phyloP scores from a whole-genome alignment of 1,140 invertebrate species.

The Bombus difficillimus region DNA sequence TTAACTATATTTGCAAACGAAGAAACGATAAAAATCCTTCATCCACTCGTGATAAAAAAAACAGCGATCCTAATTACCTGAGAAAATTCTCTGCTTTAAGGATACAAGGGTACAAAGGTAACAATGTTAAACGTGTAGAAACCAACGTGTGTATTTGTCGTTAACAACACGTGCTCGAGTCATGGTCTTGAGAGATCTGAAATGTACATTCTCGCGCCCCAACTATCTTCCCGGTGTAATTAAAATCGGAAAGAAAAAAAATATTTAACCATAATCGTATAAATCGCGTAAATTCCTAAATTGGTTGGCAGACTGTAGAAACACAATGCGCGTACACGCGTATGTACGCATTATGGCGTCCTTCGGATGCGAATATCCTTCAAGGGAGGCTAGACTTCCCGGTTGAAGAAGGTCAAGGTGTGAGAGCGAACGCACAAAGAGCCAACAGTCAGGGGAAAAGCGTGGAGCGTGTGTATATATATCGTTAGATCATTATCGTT shows the following conservation, averaged over 20 bases:
- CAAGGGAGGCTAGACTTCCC: conserved; percentile 61
- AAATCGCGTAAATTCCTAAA: conserved; percentile 3
- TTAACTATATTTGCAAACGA: not conserved
- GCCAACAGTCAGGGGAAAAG: conserved; percentile 8
- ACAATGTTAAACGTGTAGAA: not conserved
- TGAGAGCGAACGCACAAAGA: conserved; percentile 69
- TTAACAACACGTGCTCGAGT: not conserved
- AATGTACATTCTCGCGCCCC: not conserved
- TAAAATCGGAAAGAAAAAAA: not conserved
- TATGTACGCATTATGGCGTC: not conserved
- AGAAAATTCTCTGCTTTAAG: not conserved
- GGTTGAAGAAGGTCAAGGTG: conserved; percentile 77
- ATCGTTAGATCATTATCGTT: conserved; percentile 55
- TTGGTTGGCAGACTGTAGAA: not conserved
- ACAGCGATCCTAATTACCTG: not conserved
- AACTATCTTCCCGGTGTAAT: not conserved
- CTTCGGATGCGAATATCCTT: conserved; percentile 3
- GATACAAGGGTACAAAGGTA: not conserved
- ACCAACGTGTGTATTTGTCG: not conserved
- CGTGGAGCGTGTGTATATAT: not conserved
- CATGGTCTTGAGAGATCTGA: not conserved
- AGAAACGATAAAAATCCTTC: no score
- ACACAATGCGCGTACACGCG: not conserved
- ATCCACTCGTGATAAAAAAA: not conserved
- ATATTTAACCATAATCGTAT: not conserved